Percentiles rank a stretch among this genome's conserved stretches.
Evolutionary conservation across 2,888 invertebrate species (phyloP).

Genomic region (Phalera bucephala): DNA sequence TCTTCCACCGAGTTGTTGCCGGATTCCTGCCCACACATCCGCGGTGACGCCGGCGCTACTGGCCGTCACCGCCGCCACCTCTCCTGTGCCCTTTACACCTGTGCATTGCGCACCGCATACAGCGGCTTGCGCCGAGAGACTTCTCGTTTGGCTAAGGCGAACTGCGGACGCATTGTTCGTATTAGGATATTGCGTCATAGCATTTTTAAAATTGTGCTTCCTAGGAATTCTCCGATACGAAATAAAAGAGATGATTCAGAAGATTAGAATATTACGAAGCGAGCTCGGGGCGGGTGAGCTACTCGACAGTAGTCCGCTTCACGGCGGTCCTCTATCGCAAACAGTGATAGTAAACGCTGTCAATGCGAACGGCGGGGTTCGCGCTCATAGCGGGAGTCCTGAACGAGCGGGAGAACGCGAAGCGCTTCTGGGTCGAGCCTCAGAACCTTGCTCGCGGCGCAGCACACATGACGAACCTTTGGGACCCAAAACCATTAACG

Average conservation of each 20-base stretch:
- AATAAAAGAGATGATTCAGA: conserved; percentile 95
- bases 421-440: conserved; percentile 76
- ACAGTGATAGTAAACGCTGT: conserved; percentile 79
- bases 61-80: conserved; percentile 58
- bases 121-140: conserved; percentile 88
- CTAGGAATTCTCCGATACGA: conserved; percentile 93
- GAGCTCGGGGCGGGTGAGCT: conserved; percentile 83
- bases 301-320: conserved; percentile 69
- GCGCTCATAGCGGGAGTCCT: conserved; percentile 80
- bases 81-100: conserved; percentile 61
- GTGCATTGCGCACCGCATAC: conserved; percentile 75
- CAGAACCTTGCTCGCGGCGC: conserved; percentile 72
- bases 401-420: conserved; percentile 84
- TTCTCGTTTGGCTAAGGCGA: conserved; percentile 89
- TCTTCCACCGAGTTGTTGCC: conserved; percentile 73
- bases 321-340: conserved; percentile 75
- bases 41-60: conserved; percentile 79
- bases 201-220: conserved; percentile 94
- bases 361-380: conserved; percentile 83
- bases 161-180: conserved; percentile 92
- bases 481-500: conserved; percentile 86
- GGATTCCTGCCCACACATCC: conserved; percentile 64
- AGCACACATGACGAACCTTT: conserved; percentile 70
- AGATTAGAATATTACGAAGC: conserved; percentile 90
- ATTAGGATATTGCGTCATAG: conserved; percentile 93